These are phyloP conservation scores for Tapirus terrestris DNA, from an alignment of 2,113 vertebrate species.

Conservation along the genomic window DNA sequence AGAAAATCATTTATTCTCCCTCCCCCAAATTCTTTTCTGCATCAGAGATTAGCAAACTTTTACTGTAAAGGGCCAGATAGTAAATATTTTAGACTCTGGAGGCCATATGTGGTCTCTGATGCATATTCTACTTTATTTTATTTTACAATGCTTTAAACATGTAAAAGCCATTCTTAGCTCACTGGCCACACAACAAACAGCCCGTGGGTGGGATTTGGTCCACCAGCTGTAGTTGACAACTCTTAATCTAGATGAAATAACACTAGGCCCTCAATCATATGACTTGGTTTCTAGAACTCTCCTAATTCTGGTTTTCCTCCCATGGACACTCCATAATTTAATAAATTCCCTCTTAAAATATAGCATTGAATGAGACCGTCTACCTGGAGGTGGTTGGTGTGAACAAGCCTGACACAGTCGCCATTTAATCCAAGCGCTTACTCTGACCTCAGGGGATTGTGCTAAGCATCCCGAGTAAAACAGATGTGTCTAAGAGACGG, in stretches of 20 bases:
- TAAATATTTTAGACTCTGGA: conserved; percentile 11
- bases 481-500: not conserved
- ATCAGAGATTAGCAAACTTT: not conserved
- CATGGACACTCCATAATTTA: not conserved
- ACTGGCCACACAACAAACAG: not conserved
- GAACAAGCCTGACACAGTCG: fast-evolving
- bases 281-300: conserved; percentile 22
- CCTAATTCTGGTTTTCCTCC: not conserved
- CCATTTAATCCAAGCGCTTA: not conserved
- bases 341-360: not conserved
- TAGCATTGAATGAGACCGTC: not conserved
- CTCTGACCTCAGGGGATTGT: not conserved
- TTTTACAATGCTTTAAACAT: not conserved
- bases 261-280: not conserved
- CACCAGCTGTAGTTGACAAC: not conserved
- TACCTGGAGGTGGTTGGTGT: too few relatives aligned
- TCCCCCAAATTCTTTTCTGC: not conserved
- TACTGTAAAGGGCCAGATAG: not conserved
- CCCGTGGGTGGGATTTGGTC: not conserved
- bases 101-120: not conserved
- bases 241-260: not conserved
- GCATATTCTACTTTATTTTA: not conserved
- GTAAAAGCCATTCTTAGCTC: not conserved
- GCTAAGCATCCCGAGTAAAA: not conserved
- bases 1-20: not conserved